Base-by-base conservation (phyloP, 2,797 vertebrate genomes). In the Scolopax bukidnonensis region DNA sequence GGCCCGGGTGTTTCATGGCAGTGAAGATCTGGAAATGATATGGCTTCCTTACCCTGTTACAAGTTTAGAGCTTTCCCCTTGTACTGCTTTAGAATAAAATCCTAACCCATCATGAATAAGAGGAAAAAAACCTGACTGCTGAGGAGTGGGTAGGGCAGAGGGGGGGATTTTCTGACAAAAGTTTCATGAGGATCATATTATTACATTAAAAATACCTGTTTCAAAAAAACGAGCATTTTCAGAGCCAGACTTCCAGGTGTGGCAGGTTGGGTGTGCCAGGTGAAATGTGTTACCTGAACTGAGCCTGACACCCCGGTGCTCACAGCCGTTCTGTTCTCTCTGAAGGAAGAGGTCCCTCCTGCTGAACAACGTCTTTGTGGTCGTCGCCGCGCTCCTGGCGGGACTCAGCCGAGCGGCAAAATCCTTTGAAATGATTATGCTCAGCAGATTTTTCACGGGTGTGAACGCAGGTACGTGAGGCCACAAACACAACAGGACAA, bases 371-470 rank as follows among this genome's bases (percentile, higher is more conserved):
- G 6, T 97, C 65, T 99, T 99, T 71, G 98, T 99, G 75, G 97
- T 99, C 94, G 70, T 96, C 1, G 98, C 98, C 3, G 97, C 98
- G 2, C 16, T 98, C 38, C 41, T 99, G 67, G 98, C 98, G 16
- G 96, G 99, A 56, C 98, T 97, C 17, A 99, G 99, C 84, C 94
- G 96, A 92, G 95, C 95, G 71, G 98, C 98, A 21, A 98, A 95
- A 69, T 99, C 98, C 73, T 99, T 99, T 87, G 99, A 99, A 95
- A 99, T 99, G 99, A 98, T 99, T 67, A 97, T 99, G 69, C 96
- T 99, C 45, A 98, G 99, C 75, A 98, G 99, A 67, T 96, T 99
- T 90, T 97, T 99, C 9, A 89, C 98, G 65, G 99, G 99, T 4
- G 94, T 99, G 95, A 99, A 98, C 70, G 98, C 99, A 36, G 99